Evolutionary conservation across 2,113 vertebrate species (phyloP).

Genomic region (Colinus virginianus): DNA sequence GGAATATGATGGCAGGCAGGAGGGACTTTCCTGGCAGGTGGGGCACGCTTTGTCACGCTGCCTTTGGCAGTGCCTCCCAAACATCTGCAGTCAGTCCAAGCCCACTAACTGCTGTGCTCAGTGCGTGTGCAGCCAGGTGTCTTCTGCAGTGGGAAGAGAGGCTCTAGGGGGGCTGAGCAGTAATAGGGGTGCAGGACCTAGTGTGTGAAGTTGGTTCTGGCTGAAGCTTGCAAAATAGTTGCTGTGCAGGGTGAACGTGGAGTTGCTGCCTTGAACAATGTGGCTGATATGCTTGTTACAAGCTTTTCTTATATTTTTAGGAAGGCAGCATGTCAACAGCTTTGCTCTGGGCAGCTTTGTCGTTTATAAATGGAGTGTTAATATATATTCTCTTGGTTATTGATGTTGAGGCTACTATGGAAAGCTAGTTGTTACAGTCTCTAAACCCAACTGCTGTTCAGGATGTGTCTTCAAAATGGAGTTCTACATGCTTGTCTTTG

Average conservation of each 20-base stretch:
- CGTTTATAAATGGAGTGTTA: neutral
- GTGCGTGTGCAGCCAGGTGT: neutral
- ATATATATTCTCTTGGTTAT: neutral
- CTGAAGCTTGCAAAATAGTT: neutral
- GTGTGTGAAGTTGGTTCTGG: neutral
- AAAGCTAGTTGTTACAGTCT: neutral
- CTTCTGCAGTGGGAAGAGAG: neutral
- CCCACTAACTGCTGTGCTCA: conserved; percentile 30
- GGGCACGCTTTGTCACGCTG: neutral
- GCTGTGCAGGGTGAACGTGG: neutral
- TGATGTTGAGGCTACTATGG: neutral
- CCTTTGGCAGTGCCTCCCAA: conserved; percentile 36
- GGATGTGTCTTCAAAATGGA: neutral
- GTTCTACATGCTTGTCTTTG: neutral
- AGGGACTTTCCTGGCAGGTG: neutral
- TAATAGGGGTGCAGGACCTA: neutral
- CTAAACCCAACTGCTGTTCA: neutral
- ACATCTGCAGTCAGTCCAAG: conserved; percentile 17
- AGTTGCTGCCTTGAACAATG: neutral
- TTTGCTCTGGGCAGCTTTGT: neutral
- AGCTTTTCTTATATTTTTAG: neutral
- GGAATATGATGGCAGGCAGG: fast-evolving
- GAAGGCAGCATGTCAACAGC: neutral
- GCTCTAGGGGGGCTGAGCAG: neutral
- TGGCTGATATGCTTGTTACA: neutral